These are phyloP conservation scores for Tachysurus vachellii DNA, from an alignment of 2,113 vertebrate species.

Conservation along the genomic window DNA sequence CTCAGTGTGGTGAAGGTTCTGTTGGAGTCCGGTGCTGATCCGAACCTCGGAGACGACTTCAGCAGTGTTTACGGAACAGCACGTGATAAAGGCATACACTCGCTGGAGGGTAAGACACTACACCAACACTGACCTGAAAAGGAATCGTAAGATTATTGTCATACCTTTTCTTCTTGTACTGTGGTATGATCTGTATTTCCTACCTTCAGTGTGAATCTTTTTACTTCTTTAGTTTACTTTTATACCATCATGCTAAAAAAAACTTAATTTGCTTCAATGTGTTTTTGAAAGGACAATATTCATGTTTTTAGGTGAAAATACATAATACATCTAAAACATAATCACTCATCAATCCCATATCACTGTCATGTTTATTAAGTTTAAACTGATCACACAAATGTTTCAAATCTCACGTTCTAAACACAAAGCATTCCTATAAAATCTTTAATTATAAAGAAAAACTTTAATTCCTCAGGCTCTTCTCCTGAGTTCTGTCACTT, in stretches of 20 bases:
- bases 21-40: slow-evolving; percentile 84
- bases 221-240: not conserved
- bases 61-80: slow-evolving; percentile 90
- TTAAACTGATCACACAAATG: too few species aligned
- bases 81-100: slow-evolving; percentile 88
- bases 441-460: not conserved
- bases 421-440: too few species aligned
- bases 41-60: slow-evolving; percentile 90
- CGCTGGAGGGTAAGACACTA: slow-evolving; percentile 85
- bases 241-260: not conserved
- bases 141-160: not conserved
- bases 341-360: too few species aligned
- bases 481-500: not conserved
- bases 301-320: not conserved
- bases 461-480: not conserved
- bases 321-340: not conserved
- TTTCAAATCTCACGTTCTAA: too few species aligned
- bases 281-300: too few species aligned
- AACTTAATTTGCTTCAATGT: too few species aligned
- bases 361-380: too few species aligned
- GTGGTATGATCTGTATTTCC: not conserved
- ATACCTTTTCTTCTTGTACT: not conserved
- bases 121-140: not conserved
- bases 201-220: not conserved
- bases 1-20: slow-evolving; percentile 83